These are phyloP conservation scores for Troides aeacus DNA, from an alignment of 2,888 invertebrate genomes.

Conservation along the genomic window DNA sequence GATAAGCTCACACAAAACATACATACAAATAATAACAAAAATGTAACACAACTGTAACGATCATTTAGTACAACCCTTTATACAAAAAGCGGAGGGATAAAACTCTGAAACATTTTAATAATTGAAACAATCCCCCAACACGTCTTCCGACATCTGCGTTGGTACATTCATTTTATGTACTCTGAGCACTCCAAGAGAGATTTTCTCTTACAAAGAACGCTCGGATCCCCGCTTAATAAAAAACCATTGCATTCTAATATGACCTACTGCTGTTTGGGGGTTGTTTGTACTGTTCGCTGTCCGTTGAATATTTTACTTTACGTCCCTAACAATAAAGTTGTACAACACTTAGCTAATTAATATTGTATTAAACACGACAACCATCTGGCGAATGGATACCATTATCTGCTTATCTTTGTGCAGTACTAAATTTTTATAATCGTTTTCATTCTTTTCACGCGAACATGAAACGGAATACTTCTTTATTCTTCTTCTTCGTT, in stretches of 20 bases:
- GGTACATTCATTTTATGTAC: slow-evolving; percentile 39
- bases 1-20: too few species aligned
- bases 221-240: slow-evolving; percentile 31
- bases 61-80: slow-evolving; percentile 21
- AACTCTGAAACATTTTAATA: slow-evolving; percentile 21
- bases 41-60: slow-evolving; percentile 21
- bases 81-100: slow-evolving; percentile 13
- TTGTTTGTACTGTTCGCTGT: slow-evolving; percentile 29
- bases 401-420: slow-evolving; percentile 3
- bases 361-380: slow-evolving; percentile 29
- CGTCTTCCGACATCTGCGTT: slow-evolving; percentile 38
- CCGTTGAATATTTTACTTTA: slow-evolving; percentile 31
- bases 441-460: too few species aligned
- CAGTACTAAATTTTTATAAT: too few species aligned
- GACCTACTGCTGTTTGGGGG: slow-evolving; percentile 37
- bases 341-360: neutral
- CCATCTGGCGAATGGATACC: slow-evolving; percentile 35
- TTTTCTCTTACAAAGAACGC: slow-evolving; percentile 36
- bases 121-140: slow-evolving; percentile 29
- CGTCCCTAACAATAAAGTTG: slow-evolving; percentile 14
- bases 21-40: neutral
- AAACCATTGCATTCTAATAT: slow-evolving; percentile 36
- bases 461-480: too few species aligned
- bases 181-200: slow-evolving; percentile 39
- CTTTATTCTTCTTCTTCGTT: too few species aligned